A percentile compares a stretch with the other conserved stretches of the same genome.
phyloP scores from a whole-genome alignment of 1,140 invertebrate genomes.

The Drosophila pruinosa region DNA sequence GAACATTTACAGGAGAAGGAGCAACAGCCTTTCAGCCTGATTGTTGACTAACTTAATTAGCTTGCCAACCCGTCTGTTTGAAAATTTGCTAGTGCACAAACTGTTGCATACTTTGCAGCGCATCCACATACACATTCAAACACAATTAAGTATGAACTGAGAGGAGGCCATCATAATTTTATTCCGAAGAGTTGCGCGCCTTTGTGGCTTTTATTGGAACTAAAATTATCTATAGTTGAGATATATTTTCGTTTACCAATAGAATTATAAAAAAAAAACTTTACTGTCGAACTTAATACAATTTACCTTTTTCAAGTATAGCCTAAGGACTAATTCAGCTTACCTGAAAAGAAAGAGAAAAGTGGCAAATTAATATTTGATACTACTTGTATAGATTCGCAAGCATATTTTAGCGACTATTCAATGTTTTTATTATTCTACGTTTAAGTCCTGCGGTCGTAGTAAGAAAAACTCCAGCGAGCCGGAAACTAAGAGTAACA shows the following conservation, averaged over 20 bases:
- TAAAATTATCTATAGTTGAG: not conserved
- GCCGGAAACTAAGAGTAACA: constrained; percentile 43
- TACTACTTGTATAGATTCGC: not conserved
- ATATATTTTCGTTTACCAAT: not conserved
- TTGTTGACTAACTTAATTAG: constrained; percentile 76
- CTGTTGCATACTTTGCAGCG: constrained; percentile 60
- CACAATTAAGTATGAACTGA: not conserved
- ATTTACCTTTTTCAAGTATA: not conserved
- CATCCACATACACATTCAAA: constrained; percentile 12
- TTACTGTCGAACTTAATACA: not conserved
- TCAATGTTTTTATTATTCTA: not conserved
- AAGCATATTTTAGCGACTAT: not conserved
- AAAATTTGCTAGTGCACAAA: constrained; percentile 38
- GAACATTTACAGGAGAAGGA: not conserved
- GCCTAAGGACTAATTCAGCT: constrained; percentile 14
- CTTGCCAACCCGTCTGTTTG: constrained; percentile 19
- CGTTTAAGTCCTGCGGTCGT: not conserved
- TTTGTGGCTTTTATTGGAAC: not conserved
- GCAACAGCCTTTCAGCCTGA: constrained; percentile 36
- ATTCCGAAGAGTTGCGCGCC: constrained; percentile 10
- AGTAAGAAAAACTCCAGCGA: constrained; percentile 39
- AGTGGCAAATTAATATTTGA: not conserved
- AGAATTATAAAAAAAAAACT: too few relatives aligned
- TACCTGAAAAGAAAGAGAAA: constrained; percentile 53
- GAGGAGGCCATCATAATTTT: constrained; percentile 9